phyloP scores from a whole-genome alignment of 2,113 vertebrate species.

The Chamaetylas fuelleborni region DNA sequence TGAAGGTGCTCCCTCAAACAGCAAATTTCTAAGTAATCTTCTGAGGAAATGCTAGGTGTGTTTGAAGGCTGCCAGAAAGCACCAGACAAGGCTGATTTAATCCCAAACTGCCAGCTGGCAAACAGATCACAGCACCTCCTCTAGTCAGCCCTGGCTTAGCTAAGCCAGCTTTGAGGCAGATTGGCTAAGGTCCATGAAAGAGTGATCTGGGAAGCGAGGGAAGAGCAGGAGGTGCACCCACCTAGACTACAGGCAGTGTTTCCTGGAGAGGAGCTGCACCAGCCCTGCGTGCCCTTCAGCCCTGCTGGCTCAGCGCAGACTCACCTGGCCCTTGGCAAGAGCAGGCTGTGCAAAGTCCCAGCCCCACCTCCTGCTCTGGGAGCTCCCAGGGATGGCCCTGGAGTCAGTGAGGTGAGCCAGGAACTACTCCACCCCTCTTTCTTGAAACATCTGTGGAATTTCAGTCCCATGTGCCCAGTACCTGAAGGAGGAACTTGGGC shows the following conservation, averaged over 20 bases:
- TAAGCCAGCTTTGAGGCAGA: not conserved
- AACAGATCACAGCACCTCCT: not conserved
- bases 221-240: not conserved
- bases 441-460: not conserved
- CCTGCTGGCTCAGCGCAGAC: not conserved
- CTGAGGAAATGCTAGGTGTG: not conserved
- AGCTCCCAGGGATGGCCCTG: not conserved
- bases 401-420: not conserved
- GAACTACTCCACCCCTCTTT: accelerated
- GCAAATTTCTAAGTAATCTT: not conserved
- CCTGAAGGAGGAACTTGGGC: not conserved
- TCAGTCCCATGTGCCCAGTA: accelerated
- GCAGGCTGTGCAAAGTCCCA: accelerated
- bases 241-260: not conserved
- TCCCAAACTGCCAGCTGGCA: not conserved
- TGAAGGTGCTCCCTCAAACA: not conserved
- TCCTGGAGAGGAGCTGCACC: not conserved
- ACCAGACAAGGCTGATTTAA: accelerated
- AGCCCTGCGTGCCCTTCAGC: not conserved
- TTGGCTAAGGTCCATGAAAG: not conserved
- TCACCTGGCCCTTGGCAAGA: accelerated
- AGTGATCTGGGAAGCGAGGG: accelerated
- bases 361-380: not conserved
- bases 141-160: not conserved
- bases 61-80: not conserved